These are phyloP conservation scores for Campylorhamphus procurvoides DNA, from an alignment of 2,113 vertebrate species.

Conservation along the genomic window DNA sequence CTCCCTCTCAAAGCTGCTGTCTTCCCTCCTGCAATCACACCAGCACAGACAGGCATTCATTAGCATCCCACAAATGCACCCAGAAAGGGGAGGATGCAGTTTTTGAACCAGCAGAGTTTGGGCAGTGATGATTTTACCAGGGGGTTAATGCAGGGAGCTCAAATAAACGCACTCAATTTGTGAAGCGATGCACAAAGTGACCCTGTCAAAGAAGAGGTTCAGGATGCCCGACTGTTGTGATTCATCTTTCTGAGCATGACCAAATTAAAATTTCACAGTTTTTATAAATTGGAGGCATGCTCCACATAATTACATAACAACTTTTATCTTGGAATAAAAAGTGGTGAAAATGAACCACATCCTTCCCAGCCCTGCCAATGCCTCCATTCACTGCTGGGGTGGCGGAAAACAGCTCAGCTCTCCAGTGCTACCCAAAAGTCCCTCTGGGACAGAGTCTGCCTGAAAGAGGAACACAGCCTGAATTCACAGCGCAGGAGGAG, in stretches of 20 bases:
- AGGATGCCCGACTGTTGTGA: neutral
- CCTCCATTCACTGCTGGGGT: neutral
- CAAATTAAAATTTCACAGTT: constrained; percentile 53
- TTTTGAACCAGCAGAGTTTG: neutral
- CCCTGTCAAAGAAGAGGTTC: neutral
- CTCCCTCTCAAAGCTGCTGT: constrained; percentile 91
- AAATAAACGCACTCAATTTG: neutral
- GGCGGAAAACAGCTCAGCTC: neutral
- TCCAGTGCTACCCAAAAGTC: neutral
- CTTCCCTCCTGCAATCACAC: constrained; percentile 81
- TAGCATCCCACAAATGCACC: neutral
- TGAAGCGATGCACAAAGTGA: neutral
- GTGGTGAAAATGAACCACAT: neutral
- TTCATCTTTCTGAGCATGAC: constrained; percentile 30
- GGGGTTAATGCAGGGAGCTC: neutral
- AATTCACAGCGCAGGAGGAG: neutral
- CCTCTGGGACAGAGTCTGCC: neutral
- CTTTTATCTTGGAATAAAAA: constrained; percentile 17
- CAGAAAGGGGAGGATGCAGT: neutral
- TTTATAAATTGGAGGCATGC: neutral
- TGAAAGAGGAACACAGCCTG: neutral
- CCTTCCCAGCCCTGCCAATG: neutral
- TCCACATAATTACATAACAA: constrained; percentile 37
- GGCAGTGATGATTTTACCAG: neutral
- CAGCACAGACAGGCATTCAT: neutral